Evolutionary conservation across 1,140 invertebrate genomes (phyloP).

Genomic region (Drosophila orosa): DNA sequence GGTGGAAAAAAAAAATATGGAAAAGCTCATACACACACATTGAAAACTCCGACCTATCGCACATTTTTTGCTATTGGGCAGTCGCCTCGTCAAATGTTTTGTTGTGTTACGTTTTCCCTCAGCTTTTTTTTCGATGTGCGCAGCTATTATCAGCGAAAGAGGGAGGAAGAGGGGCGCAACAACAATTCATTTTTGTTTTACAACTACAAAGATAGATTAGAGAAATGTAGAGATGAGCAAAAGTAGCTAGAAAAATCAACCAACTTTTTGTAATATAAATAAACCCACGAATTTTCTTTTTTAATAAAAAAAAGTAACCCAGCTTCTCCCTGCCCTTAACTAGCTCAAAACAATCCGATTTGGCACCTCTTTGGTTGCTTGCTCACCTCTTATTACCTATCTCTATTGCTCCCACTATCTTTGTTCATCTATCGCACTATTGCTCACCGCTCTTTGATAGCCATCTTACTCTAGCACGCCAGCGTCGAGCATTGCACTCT

Average conservation of each 20-base stretch:
- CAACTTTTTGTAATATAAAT: too few relatives aligned
- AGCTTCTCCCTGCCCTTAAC: background rate
- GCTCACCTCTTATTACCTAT: conserved; percentile 19
- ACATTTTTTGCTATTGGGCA: conserved; percentile 76
- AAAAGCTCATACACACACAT: conserved; percentile 31
- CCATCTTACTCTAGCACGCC: conserved; percentile 34
- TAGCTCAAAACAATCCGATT: background rate
- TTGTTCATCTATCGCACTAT: conserved; percentile 39
- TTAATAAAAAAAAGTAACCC: too few relatives aligned
- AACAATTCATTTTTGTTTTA: conserved; percentile 69
- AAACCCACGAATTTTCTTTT: too few relatives aligned
- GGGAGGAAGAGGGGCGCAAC: conserved; percentile 56
- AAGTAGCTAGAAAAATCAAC: too few relatives aligned
- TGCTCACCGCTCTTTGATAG: conserved; percentile 13
- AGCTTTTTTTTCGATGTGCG: conserved; percentile 28
- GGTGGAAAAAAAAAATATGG: conserved; percentile 25
- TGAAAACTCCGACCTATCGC: conserved; percentile 76
- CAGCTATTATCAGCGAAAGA: conserved; percentile 58
- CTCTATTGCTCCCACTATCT: conserved; percentile 30
- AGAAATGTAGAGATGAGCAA: background rate
- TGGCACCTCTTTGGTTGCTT: background rate
- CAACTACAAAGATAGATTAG: conserved; percentile 36
- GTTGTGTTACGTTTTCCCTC: conserved; percentile 29
- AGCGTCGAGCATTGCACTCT: conserved; percentile 72
- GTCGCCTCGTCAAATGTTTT: conserved; percentile 52